phyloP scores from a whole-genome alignment of 2,113 vertebrate species.

The Euleptes europaea region DNA sequence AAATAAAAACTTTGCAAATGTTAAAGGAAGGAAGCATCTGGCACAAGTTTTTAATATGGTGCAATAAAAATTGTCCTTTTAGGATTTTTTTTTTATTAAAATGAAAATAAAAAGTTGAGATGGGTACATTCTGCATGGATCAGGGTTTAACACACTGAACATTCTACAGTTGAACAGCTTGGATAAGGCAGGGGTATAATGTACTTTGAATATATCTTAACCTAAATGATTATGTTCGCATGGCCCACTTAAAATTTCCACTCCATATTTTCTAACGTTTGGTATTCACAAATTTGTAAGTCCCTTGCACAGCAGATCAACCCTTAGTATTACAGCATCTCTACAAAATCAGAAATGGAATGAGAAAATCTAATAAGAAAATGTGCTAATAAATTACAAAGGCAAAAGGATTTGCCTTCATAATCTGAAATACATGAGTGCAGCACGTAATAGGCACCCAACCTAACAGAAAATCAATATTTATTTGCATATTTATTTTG shows the following conservation, averaged over 20 bases:
- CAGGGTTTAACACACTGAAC: neutral
- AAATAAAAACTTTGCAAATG: slow-evolving; percentile 74
- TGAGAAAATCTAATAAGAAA: neutral
- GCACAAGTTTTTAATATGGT: slow-evolving; percentile 58
- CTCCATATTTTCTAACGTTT: neutral
- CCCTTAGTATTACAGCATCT: neutral
- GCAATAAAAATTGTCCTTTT: slow-evolving; percentile 49
- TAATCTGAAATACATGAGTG: neutral
- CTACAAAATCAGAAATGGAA: neutral
- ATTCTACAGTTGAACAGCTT: neutral
- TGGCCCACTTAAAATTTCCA: neutral
- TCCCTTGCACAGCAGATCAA: neutral
- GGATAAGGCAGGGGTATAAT: neutral
- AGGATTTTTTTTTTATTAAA: slow-evolving; percentile 30
- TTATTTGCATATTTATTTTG: too few species aligned
- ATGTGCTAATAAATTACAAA: neutral
- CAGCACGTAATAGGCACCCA: too few species aligned
- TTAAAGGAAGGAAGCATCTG: slow-evolving; percentile 75
- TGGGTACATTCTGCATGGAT: neutral
- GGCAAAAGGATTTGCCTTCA: neutral
- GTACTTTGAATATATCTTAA: neutral
- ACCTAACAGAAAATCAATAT: too few species aligned
- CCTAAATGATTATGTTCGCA: neutral
- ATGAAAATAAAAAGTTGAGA: neutral
- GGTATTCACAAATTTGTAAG: neutral